phyloP scores from a whole-genome alignment of 2,888 invertebrate genomes.

The Acleris literana region DNA sequence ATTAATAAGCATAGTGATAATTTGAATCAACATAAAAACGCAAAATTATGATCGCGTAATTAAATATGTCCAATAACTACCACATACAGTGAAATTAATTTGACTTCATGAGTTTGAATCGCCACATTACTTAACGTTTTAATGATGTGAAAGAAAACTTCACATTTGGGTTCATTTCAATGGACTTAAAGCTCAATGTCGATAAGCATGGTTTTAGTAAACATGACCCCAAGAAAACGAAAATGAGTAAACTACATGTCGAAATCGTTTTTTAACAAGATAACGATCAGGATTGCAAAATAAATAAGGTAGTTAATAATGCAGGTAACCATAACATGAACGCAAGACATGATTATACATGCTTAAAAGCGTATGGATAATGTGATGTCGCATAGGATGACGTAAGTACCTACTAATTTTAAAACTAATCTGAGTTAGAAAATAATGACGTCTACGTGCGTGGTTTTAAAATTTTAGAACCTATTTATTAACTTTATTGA shows the following conservation, averaged over 20 bases:
- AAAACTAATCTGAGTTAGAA: no score
- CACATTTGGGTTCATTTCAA: background rate
- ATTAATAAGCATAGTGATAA: constrained; percentile 20
- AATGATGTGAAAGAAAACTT: constrained; percentile 11
- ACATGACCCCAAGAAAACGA: constrained; percentile 16
- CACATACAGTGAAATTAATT: constrained; percentile 35
- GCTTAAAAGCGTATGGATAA: no score
- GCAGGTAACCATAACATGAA: background rate
- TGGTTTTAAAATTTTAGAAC: no score
- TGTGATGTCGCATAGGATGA: no score
- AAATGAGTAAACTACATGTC: constrained; percentile 29
- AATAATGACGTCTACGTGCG: no score
- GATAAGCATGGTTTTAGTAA: background rate
- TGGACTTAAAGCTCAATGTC: constrained; percentile 5
- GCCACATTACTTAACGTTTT: constrained; percentile 27
- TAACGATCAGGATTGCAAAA: constrained; percentile 24
- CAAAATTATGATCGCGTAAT: constrained; percentile 26
- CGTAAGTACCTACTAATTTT: no score
- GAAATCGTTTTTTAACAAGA: constrained; percentile 33
- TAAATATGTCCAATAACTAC: constrained; percentile 32
- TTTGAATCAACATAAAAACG: constrained; percentile 22
- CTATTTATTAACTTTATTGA: no score
- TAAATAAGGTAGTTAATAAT: constrained; percentile 20
- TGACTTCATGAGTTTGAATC: constrained; percentile 32
- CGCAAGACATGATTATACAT: constrained; percentile 2